These are phyloP conservation scores for Peromyscus californicus DNA, from an alignment of 2,113 vertebrate genomes.

Conservation along the genomic window DNA sequence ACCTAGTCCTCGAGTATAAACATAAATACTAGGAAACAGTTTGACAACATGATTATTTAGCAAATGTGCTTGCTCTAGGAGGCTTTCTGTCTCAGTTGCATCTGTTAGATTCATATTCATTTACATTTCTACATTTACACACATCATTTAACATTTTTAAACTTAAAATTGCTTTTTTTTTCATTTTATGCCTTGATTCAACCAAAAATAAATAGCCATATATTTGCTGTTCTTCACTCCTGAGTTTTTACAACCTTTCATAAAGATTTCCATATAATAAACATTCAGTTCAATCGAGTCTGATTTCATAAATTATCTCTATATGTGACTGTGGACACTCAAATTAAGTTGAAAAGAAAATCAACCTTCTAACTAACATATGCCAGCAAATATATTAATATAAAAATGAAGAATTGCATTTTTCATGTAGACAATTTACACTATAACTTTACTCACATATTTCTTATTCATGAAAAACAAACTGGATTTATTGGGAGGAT, in stretches of 20 bases:
- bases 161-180: not conserved
- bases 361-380: not conserved
- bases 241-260: not conserved
- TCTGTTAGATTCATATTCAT: not conserved
- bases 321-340: not conserved
- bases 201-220: not conserved
- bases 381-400: not conserved
- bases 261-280: not conserved
- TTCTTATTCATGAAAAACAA: not conserved
- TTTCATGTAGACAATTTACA: not conserved
- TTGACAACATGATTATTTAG: not conserved
- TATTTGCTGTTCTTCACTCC: not conserved
- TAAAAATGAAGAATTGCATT: not conserved
- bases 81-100: not conserved
- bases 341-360: not conserved
- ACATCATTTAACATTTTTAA: not conserved
- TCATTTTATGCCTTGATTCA: not conserved
- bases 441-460: not conserved
- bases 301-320: not conserved
- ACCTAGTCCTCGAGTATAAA: not conserved
- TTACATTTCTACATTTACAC: not conserved
- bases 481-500: not conserved
- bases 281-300: not conserved
- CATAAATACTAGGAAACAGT: not conserved
- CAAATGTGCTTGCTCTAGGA: not conserved